Evolutionary conservation across 2,113 vertebrate genomes (phyloP), one percentile per base, ranked within the genome.

Genomic region (Odobenus rosmarus): DNA sequence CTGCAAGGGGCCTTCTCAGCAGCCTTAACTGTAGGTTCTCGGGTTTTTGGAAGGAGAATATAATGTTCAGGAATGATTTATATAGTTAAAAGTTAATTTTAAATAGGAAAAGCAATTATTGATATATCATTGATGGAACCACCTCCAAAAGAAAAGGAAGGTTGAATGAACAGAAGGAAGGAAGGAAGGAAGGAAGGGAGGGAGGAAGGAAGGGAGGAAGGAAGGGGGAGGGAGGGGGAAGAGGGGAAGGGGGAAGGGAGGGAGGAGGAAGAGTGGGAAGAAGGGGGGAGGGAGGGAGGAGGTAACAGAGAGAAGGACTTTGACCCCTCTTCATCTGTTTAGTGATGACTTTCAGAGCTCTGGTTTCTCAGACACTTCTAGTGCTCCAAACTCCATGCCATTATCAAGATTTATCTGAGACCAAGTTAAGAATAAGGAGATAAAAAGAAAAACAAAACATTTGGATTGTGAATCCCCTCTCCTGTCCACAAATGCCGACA

Each of bases 121-220:
- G 55, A 23, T 53, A 14, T 51, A 61, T 36, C 64, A 61, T 77
- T 89, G 59, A 71, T 67, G 14, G 61, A 72, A 94, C 33, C 13
- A 42, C 18, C 11, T 90, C 19, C 19, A 81, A 90, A 97, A 94
- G 26, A 23, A 96, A 81, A 83, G 72, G 26, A 88, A 31, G 55
- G 11, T 74, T 67, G 8, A 81, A 90, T 16, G 13, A 89, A 57
- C 14, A 16, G 59, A 42, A 71, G 21, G 62, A 19, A 46, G 23
- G 36, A 0, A 9, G 5, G 42, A 6, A 46, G 46, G 7, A 7
- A 1, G 46, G 46, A 46, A 46, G 46, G 46, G 46, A 46, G 46
- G 46, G 46, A 46, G 46, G 42, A 7, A 7, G 46, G 46, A 7
- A 39, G 39, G 39, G 39, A 39, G 39, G 7, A 46, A 6, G 46